Percentiles rank a stretch among this genome's conserved stretches.
Conservation (phyloP, 2,113 vertebrate genomes). For the Xenopus laevis region DNA sequence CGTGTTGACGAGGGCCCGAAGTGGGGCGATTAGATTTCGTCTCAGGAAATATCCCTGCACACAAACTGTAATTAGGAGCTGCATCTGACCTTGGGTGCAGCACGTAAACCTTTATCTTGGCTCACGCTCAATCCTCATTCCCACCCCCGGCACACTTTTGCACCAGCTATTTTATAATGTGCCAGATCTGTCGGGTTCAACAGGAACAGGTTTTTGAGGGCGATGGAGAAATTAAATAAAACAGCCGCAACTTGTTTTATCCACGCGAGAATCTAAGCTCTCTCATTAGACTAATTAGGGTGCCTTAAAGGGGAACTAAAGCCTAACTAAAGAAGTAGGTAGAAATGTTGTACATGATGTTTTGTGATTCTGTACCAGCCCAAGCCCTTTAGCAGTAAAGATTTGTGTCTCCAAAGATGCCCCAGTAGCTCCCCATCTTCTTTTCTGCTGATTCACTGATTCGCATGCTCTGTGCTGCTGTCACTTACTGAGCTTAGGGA, state of each 20-base stretch:
- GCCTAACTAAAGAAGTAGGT: too few relatives aligned
- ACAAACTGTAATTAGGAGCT: constrained; percentile 40
- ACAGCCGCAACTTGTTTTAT: constrained; percentile 38
- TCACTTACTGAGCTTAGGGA: too few relatives aligned
- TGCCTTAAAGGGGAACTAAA: too few relatives aligned
- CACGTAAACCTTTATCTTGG: constrained; percentile 45
- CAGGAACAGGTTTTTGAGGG: constrained; percentile 33
- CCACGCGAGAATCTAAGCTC: too few relatives aligned
- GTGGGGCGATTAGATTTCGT: not conserved
- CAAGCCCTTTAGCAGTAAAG: too few relatives aligned
- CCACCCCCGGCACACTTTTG: constrained; percentile 36
- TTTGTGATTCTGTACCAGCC: too few relatives aligned
- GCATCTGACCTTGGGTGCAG: not conserved
- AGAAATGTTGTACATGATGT: too few relatives aligned
- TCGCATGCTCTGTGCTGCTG: too few relatives aligned
- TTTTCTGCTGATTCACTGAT: too few relatives aligned
- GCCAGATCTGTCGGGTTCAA: constrained; percentile 45
- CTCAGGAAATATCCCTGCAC: constrained; percentile 14
- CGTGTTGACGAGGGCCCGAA: constrained; percentile 20
- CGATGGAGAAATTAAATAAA: not conserved
- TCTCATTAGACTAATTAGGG: too few relatives aligned
- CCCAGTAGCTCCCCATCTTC: too few relatives aligned
- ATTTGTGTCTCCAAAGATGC: too few relatives aligned
- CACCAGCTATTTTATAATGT: constrained; percentile 33
- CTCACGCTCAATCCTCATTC: constrained; percentile 45